Evolutionary conservation across 1,140 invertebrate species (phyloP).

Genomic region (Chionoecetes opilio): DNA sequence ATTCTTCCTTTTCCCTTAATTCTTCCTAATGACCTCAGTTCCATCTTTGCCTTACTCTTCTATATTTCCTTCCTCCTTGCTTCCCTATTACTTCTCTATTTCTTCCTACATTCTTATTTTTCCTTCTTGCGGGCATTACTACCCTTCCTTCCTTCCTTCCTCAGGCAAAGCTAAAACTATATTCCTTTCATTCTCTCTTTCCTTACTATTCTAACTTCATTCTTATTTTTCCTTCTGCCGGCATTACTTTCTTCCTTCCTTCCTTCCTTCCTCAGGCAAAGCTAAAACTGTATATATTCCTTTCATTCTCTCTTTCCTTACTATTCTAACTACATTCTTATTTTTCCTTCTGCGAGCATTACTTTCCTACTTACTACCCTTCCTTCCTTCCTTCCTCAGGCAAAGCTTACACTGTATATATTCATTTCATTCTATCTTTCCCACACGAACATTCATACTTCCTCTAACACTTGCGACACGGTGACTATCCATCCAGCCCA

Average conservation of each 20-base stretch:
- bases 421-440: too few relatives aligned
- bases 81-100: background rate
- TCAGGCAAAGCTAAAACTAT: too few relatives aligned
- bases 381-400: too few relatives aligned
- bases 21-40: background rate
- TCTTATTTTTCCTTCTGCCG: background rate
- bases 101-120: background rate
- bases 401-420: too few relatives aligned
- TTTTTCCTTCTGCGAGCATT: too few relatives aligned
- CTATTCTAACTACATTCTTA: background rate
- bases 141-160: background rate
- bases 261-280: background rate
- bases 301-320: background rate
- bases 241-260: background rate
- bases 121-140: background rate
- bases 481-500: too few relatives aligned
- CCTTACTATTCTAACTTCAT: background rate
- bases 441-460: too few relatives aligned
- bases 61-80: background rate
- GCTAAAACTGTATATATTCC: too few relatives aligned
- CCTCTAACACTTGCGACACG: too few relatives aligned
- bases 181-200: background rate
- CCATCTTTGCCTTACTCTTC: background rate
- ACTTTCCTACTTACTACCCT: too few relatives aligned
- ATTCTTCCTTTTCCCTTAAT: background rate